Base-by-base conservation (phyloP, 1,140 invertebrate species). In the Patella vulgata region DNA sequence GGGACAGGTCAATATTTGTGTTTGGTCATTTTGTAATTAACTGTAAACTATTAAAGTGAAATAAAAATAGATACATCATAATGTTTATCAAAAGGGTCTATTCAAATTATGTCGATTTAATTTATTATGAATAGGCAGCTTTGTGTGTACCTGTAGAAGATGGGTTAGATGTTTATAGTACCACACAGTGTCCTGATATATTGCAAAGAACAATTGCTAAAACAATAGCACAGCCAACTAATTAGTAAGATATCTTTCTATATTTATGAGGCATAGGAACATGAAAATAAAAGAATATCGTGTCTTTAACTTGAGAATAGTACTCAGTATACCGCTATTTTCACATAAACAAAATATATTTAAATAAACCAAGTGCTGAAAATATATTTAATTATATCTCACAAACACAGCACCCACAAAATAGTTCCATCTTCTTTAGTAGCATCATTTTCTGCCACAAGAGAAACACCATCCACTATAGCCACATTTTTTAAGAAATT, bases 151-250 rank as follows among this genome's bases (percentile, higher is more conserved):
- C 85, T 0, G 77, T 69, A 17, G 84, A 85, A 33, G 80, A 81
- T 50, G 79, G 79, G 17, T 56, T 85, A 39, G 73, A 83, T 30
- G 63, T 85, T 3, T 74, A 77, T 52, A 31, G 59, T 23, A 59
- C 78, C 8, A 85, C 78, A 0, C 71, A 73, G 68, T 90, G 87
- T 85, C 79, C 89, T 14, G 88, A 91, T 73, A 66, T 87, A 1
- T 78, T 83, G 0, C 91, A 93, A 79, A 73, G 80, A 19, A 80
- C 86, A 0, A 84, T 92, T 12, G 85, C 90, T 0, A 77, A 85
- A 17, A 82, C 86, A 23, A 82, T 93, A 1, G 75, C 68, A 9
- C 64, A 87, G 21, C 80, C 82, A 0, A 48, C 50, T 17, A 72
- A 64, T 46, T 63, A 62, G 73, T 74, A 43, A 61, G 66, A 52